phyloP scores from a whole-genome alignment of 1,140 invertebrate species.

The Physella acuta region DNA sequence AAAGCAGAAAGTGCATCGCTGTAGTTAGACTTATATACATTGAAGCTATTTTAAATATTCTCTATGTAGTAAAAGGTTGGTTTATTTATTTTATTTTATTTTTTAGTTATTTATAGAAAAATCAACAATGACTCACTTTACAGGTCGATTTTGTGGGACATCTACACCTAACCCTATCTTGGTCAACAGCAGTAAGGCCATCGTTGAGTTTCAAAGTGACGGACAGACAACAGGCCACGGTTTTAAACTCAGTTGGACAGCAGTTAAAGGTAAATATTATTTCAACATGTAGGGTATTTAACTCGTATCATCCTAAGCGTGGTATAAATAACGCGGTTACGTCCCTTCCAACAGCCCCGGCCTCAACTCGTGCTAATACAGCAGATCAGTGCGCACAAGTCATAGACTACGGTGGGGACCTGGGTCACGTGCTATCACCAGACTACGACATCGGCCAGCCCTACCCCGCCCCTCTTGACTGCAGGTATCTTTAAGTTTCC shows the following conservation, averaged over 20 bases:
- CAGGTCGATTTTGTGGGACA: constrained; percentile 8
- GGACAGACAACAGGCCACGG: not conserved
- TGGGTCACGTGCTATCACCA: not conserved
- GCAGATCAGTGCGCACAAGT: not conserved
- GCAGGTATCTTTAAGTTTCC: not conserved
- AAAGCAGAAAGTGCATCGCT: too few species aligned
- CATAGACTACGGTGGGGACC: not conserved
- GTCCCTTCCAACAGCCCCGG: too few species aligned
- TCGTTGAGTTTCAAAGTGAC: constrained; percentile 17
- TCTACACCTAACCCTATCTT: not conserved
- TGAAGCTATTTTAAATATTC: too few species aligned
- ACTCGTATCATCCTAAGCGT: too few species aligned
- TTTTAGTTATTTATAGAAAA: too few species aligned
- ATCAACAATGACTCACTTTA: too few species aligned
- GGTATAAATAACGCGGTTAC: too few species aligned
- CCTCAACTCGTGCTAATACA: too few species aligned
- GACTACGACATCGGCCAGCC: not conserved
- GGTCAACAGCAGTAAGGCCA: not conserved
- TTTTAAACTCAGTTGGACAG: constrained; percentile 4
- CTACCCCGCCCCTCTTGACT: not conserved
- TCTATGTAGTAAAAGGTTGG: too few species aligned
- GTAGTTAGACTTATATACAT: too few species aligned
- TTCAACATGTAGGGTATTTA: not conserved
- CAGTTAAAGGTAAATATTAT: not conserved
- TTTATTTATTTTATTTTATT: too few species aligned